Percentiles rank a stretch among this genome's conserved stretches.
phyloP scores from a whole-genome alignment of 1,140 invertebrate species.

The Rhizoglyphus robini region DNA sequence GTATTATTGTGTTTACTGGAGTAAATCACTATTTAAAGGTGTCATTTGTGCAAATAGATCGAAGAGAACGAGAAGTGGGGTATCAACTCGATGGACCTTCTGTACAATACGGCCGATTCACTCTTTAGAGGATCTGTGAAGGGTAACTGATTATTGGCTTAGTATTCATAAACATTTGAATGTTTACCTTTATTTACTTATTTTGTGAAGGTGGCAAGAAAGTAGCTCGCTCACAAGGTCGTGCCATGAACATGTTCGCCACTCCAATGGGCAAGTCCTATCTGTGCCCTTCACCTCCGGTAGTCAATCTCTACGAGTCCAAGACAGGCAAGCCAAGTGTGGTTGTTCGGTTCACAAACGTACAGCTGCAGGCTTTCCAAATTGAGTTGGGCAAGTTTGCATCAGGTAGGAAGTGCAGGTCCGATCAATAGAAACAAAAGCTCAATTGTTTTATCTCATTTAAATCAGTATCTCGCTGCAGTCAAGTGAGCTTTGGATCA shows the following conservation, averaged over 20 bases:
- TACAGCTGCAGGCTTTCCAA: slow-evolving; percentile 49
- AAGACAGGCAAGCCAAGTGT: slow-evolving; percentile 24
- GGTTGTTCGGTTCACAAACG: slow-evolving; percentile 36
- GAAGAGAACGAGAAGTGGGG: slow-evolving; percentile 24
- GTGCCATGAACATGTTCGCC: slow-evolving; percentile 48
- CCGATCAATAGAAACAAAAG: background rate
- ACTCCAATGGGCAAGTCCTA: slow-evolving; percentile 73
- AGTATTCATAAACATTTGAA: background rate
- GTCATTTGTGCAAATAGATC: background rate
- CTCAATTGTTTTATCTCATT: slow-evolving; percentile 12
- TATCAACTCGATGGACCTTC: slow-evolving; percentile 26
- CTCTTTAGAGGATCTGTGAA: slow-evolving; percentile 27
- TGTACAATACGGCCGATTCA: slow-evolving; percentile 28
- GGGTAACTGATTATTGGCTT: slow-evolving; percentile 18
- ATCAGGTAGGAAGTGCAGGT: slow-evolving; percentile 33
- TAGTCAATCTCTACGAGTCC: slow-evolving; percentile 26
- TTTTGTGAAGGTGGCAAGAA: slow-evolving; percentile 20
- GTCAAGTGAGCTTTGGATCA: slow-evolving; percentile 27
- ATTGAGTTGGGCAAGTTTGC: slow-evolving; percentile 49
- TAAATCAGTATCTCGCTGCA: slow-evolving; percentile 23
- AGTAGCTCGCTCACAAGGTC: slow-evolving; percentile 24
- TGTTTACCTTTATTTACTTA: background rate
- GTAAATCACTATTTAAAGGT: background rate
- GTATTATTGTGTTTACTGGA: background rate
- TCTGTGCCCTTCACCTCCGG: slow-evolving; percentile 39